Base-by-base conservation (phyloP, 35 echinoderm and acorn worm genomes). In the Apostichopus californicus region DNA sequence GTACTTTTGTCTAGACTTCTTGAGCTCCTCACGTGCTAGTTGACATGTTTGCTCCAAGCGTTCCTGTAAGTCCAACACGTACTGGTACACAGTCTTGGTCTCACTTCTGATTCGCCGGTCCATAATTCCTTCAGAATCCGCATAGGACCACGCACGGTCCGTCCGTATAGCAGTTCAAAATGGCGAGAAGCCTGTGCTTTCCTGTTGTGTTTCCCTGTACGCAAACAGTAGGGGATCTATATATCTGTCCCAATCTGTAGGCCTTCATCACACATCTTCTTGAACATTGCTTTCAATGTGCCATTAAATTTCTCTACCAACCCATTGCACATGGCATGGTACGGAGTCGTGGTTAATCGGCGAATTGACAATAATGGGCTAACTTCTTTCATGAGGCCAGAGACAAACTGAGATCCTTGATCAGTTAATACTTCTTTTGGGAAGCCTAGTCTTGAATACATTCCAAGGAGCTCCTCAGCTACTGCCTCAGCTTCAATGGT, bases 1-100 rank as follows among this genome's bases (percentile, higher is more conserved):
- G 14, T 92, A 80, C 54, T 34, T 92, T 7, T 71, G 25, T 24
- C 56, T 77, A 1, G 90, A 87, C 63, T 92, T 94, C 54, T 20
- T 90, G 9, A 94, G 79, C 58, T 96, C 90, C 34, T 82, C 56
- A 17, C 60, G 81, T 5, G 90, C 90, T 5, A 94, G 57, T 56
- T 92, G 21, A 80, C 92, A 96, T 8, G 95, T 96, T 18, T 94
- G 8, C 25, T 96, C 73, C 12, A 96, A 96, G 6, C 90, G 0
- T n/a, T 94, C 12, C 79, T 78, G 4, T 18, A 94, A 61, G n/a
- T 94, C 86, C 6, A 90, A 15, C 3, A 96, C 92, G 60, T 94
- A 96, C 64, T 96, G 80, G 52, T 96, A 94, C 1, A 90, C 81
- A 63, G 71, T 87, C 71, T 88, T 96, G 1, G 28, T 87, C 57